Evolutionary conservation across 2,888 invertebrate species (phyloP), one percentile per base, ranked within the genome.

Genomic region (Spilarctia lutea): DNA sequence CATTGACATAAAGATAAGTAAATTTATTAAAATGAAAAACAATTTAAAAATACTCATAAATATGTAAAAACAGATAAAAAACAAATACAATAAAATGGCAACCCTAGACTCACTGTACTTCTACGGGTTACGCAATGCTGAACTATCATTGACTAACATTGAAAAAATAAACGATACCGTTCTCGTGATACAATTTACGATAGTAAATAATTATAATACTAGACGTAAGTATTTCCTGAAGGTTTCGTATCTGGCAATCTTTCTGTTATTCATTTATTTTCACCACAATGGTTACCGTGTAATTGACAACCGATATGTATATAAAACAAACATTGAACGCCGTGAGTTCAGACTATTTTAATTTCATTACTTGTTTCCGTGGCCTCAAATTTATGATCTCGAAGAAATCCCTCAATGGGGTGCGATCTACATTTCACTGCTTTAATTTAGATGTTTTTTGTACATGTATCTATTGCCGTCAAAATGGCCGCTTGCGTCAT

Each of bases 171-270:
- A 93, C 93, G 76, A n/a, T 71, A 79, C 84, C 85, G 88, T 90
- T 89, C 89, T 89, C 89, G 91, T 89, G 84, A 87, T 86, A 80
- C 87, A 87, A 93, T 94, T 92, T 92, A 93, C 91, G 91, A 89
- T 86, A 88, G 90, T 92, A 93, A 93, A 94, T 94, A 91, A 91
- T 90, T 91, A 90, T 90, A 88, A 91, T 89, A 82, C 81, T 75
- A 45, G 20, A 48, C 81, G 83, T 82, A 86, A 86, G 88, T 83
- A 84, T 80, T 78, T 67, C 67, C 66, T 77, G 89, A 90, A 91
- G 90, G 91, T 73, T 77, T 68, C 39, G 79, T 76, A 76, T 85
- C 83, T 84, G 83, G 83, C 78, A 79, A 80, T 83, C 80, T 83
- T 85, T 88, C 81, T 79, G 76, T 83, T 78, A 83, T 85, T 86